These are phyloP conservation scores for Syrmaticus mikado DNA, from an alignment of 2,113 vertebrate species.

Conservation along the genomic window DNA sequence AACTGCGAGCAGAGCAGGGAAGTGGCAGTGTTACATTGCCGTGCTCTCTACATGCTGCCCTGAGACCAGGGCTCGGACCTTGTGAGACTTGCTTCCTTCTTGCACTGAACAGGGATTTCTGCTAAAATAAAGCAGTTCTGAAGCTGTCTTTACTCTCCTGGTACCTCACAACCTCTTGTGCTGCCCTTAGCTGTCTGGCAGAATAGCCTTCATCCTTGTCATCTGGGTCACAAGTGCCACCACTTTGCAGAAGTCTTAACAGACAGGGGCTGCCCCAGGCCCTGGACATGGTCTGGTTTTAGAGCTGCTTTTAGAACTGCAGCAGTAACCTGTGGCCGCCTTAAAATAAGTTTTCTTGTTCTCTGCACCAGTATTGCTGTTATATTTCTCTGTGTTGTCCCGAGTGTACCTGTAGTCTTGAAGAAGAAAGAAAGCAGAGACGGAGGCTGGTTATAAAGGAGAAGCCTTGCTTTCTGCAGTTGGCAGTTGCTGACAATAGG, in stretches of 20 bases:
- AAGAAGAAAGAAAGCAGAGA: background rate
- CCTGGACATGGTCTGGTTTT: background rate
- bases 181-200: background rate
- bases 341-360: background rate
- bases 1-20: background rate
- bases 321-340: no score
- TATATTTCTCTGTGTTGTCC: background rate
- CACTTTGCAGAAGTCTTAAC: background rate
- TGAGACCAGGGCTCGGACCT: background rate
- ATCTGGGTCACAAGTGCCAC: accelerated
- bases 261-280: background rate
- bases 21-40: background rate
- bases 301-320: background rate
- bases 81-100: background rate
- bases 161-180: background rate
- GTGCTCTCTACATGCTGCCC: background rate
- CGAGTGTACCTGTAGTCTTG: background rate
- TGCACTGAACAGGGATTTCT: background rate
- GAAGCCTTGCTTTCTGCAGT: background rate
- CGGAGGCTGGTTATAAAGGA: background rate
- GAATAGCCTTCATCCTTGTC: background rate
- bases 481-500: slow-evolving; percentile 20
- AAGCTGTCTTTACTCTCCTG: background rate
- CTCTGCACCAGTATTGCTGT: background rate
- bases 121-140: background rate